Base-by-base conservation (phyloP, 92 coral and sea anemone species). In the Metridium senile region DNA sequence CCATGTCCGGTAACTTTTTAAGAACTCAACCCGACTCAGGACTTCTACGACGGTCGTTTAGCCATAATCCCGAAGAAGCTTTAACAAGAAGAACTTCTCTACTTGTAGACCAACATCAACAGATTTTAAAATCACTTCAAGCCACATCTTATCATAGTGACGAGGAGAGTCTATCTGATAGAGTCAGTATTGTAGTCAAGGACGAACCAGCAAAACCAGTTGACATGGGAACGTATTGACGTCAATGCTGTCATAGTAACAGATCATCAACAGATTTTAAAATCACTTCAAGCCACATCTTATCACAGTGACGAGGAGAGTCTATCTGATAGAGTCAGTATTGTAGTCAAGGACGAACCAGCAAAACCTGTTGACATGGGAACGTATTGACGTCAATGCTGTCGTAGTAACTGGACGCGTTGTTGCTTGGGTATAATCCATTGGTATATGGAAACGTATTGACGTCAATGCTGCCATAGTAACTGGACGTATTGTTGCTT, bases 51-150 rank as follows among this genome's bases (percentile, higher is more conserved):
- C 90, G 97, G 33, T 91, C 97, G 52, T 88, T 91, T 61, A 91
- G 97, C 71, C 93, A 91, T 79, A 85, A 91, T 65, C 97, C 91
- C 54, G 97, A 91, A 67, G 91, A 87, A 56, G 82, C 78, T 0
- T 54, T 28, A 31, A 88, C 78, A 22, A 68, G 97, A 19, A 70
- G 97, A 57, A 64, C 82, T 7, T 88, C 97, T 19, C 89, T 91
- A 29, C 85, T 81, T 47, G 93, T 80, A 6, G 29, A 74, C 27
- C 93, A 91, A 66, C 79, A 78, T 26, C 47, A 43, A n/a, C 82
- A 67, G 61, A 56, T 68, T 52, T n/a, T 58, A 13, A 27, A 74
- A 35, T 21, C 39, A 6, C 30, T 79, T 17, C 43, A 73, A 73
- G 54, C 30, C 26, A 66, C 51, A 21, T 71, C 76, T 21, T 27